Evolutionary conservation across 2,113 vertebrate genomes (phyloP).

Genomic region (Camarhynchus parvulus): DNA sequence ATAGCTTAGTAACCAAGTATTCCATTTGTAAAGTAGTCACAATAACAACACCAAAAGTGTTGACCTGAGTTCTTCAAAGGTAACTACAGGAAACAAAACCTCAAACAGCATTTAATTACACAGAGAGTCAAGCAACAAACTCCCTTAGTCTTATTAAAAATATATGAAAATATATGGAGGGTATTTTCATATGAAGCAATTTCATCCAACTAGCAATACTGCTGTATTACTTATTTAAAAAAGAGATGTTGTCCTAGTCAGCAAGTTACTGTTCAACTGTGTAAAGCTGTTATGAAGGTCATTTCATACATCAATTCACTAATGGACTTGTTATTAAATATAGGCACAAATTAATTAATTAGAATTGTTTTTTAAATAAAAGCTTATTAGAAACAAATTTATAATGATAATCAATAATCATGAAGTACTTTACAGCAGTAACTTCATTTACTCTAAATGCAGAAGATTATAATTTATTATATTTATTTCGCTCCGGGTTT

Average conservation of each 20-base stretch:
- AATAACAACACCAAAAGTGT: neutral
- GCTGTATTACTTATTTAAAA: neutral
- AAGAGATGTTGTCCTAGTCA: neutral
- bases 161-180: neutral
- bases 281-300: neutral
- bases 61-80: neutral
- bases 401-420: constrained; percentile 4
- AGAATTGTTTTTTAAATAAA: neutral
- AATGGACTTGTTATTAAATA: neutral
- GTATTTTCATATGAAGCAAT: neutral
- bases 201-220: neutral
- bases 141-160: neutral
- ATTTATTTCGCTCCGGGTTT: neutral
- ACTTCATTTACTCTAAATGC: neutral
- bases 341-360: neutral
- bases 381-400: constrained; percentile 1
- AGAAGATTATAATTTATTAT: constrained; percentile 21
- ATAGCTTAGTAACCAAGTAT: neutral
- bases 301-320: neutral
- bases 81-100: neutral
- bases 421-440: neutral
- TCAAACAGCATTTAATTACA: neutral
- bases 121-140: neutral
- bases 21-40: neutral
- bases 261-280: neutral